Evolutionary conservation across 2,113 vertebrate species (phyloP).

Genomic region (Lagopus muta): DNA sequence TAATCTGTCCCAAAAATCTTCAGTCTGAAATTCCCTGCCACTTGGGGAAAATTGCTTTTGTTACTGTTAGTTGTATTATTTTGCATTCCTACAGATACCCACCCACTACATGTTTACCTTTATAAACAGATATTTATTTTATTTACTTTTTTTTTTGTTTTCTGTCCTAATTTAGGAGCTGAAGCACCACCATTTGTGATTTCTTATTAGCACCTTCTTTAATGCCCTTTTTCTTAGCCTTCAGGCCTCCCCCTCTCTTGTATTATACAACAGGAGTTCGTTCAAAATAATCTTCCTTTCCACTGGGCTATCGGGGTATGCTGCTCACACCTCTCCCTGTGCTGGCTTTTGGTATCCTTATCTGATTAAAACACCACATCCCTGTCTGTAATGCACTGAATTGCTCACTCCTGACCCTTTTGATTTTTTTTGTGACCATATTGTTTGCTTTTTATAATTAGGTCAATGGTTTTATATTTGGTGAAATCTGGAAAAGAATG

Average conservation of each 20-base stretch:
- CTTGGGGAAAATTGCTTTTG: not conserved
- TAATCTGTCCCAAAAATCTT: conserved; percentile 1
- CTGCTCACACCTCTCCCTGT: not conserved
- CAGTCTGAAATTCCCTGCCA: not conserved
- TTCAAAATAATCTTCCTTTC: not conserved
- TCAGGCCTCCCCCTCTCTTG: not conserved
- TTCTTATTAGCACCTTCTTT: conserved; percentile 2
- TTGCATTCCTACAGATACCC: conserved; percentile 12
- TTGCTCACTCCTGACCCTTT: not conserved
- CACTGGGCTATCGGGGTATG: not conserved
- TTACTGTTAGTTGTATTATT: not conserved
- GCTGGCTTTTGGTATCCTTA: not conserved
- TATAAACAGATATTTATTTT: not conserved
- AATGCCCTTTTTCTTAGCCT: not conserved
- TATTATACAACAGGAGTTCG: not conserved
- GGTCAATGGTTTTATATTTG: not conserved
- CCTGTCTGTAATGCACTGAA: not conserved
- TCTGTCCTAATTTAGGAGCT: not conserved
- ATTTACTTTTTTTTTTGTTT: not conserved
- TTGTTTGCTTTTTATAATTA: not conserved
- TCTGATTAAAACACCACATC: not conserved
- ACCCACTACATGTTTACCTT: not conserved
- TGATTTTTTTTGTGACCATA: not conserved
- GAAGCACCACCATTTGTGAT: not conserved
- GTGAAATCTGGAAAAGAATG: not conserved